phyloP scores from a whole-genome alignment of 2,113 vertebrate genomes.

The Cygnus buccinator region DNA sequence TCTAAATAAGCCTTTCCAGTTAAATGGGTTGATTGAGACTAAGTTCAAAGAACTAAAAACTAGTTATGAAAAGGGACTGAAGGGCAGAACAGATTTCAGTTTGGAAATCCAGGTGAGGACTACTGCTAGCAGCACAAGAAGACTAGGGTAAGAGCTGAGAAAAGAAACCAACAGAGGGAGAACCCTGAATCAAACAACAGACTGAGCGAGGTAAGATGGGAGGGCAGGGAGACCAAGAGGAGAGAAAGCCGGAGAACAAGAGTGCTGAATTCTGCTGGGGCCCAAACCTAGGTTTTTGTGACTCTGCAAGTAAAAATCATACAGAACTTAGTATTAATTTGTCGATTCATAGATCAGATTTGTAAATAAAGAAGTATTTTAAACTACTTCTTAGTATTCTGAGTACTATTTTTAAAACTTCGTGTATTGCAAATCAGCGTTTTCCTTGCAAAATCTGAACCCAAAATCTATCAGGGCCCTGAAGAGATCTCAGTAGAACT shows the following conservation, averaged over 20 bases:
- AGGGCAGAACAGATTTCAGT: not conserved
- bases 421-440: not conserved
- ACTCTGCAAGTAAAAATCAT: not conserved
- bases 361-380: not conserved
- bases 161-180: not conserved
- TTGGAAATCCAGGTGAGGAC: not conserved
- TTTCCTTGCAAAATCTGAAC: not conserved
- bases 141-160: not conserved
- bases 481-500: not conserved
- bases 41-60: not conserved
- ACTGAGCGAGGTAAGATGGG: not conserved
- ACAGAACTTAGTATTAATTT: not conserved
- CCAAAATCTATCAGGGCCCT: not conserved
- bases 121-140: not conserved
- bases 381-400: not conserved
- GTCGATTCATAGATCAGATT: not conserved
- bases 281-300: not conserved
- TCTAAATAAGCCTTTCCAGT: not conserved
- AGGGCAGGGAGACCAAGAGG: not conserved
- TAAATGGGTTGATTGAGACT: not conserved
- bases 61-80: not conserved
- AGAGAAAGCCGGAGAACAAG: not conserved
- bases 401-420: not conserved
- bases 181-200: not conserved
- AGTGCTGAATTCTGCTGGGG: not conserved